These are phyloP conservation scores for Piprites chloris DNA, from an alignment of 2,113 vertebrate genomes.

Conservation along the genomic window DNA sequence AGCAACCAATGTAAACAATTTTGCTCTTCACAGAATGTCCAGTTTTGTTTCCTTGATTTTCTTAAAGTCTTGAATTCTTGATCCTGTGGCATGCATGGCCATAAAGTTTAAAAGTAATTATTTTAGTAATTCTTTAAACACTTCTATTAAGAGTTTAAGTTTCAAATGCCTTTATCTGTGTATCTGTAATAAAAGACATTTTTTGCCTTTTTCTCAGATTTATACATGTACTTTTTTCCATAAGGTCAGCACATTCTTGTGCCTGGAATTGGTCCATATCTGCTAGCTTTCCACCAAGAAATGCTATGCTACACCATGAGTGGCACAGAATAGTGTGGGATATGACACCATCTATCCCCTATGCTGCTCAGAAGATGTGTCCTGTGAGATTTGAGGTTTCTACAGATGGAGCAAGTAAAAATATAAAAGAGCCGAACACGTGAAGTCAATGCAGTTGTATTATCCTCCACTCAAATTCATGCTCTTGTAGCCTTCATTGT, in stretches of 20 bases:
- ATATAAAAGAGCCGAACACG: not conserved
- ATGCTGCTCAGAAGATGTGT: not conserved
- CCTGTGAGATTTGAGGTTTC: not conserved
- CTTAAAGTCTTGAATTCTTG: not conserved
- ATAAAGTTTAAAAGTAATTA: not conserved
- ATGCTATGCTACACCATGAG: not conserved
- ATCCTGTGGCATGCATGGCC: not conserved
- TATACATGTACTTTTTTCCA: not conserved
- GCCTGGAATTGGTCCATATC: not conserved
- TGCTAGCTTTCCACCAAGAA: not conserved
- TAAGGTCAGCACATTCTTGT: not conserved
- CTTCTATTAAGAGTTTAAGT: not conserved
- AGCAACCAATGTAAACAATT: not conserved
- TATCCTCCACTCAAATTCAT: not conserved
- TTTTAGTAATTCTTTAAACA: not conserved
- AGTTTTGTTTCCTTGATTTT: not conserved
- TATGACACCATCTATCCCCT: not conserved
- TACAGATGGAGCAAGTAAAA: not conserved
- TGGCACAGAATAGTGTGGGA: not conserved
- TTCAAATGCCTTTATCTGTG: not conserved
- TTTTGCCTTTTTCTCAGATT: not conserved
- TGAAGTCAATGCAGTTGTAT: not conserved
- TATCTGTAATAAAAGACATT: not conserved
- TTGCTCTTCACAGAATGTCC: not conserved
- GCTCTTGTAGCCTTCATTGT: not conserved